These are phyloP conservation scores for Nomada flava DNA, from an alignment of 2,888 invertebrate species.

Conservation along the genomic window DNA sequence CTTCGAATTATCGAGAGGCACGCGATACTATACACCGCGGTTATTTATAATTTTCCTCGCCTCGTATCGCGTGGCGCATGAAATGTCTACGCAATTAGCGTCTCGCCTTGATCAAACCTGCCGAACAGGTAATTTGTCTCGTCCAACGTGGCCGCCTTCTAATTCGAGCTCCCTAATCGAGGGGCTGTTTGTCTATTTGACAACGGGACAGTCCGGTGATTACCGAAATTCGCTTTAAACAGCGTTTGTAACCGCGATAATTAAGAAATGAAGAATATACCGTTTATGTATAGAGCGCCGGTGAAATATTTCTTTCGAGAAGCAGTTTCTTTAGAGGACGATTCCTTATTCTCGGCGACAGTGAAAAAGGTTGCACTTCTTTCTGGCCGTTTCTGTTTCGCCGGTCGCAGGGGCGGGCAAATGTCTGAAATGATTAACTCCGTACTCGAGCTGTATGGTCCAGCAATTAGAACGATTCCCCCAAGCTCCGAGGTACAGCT, in stretches of 20 bases:
- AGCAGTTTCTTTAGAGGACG: not conserved
- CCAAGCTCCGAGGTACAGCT: constrained; percentile 39
- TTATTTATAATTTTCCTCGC: constrained; percentile 69
- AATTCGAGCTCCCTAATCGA: constrained; percentile 1
- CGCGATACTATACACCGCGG: constrained; percentile 56
- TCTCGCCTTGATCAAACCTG: constrained; percentile 33
- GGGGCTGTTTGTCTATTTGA: not conserved
- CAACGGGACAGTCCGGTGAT: not conserved
- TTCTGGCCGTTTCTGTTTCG: not conserved
- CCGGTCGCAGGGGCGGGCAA: not conserved
- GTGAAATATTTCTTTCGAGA: not conserved
- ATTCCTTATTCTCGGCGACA: constrained; percentile 15
- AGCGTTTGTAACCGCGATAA: too few species aligned
- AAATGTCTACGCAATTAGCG: constrained; percentile 57
- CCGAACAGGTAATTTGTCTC: constrained; percentile 21
- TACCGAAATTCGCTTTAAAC: not conserved
- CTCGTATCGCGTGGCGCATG: constrained; percentile 53
- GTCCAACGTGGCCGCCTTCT: not conserved
- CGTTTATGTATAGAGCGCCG: too few species aligned
- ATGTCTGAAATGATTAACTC: constrained; percentile 75
- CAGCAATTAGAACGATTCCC: constrained; percentile 75
- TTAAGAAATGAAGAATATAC: too few species aligned
- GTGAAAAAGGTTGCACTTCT: constrained; percentile 18
- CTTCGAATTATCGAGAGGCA: constrained; percentile 68
- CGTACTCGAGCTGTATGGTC: constrained; percentile 62